Percentiles rank a stretch among this genome's conserved stretches.
Conservation (phyloP, 2,113 vertebrate species). For the Colaptes auratus region DNA sequence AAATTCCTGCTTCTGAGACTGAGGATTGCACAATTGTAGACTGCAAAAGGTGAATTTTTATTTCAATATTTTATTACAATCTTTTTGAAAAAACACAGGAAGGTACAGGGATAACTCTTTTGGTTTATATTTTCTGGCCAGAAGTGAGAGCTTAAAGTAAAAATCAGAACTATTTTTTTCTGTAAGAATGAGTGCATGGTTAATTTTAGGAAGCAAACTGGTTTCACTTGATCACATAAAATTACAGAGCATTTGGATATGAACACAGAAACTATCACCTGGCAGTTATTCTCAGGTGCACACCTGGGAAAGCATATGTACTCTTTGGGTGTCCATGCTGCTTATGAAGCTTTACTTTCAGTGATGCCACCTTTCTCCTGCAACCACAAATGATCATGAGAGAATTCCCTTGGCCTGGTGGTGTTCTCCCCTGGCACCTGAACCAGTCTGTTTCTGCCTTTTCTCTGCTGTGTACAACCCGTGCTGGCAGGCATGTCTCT, state of each 20-base stretch:
- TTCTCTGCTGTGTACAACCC: background rate
- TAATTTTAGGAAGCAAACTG: background rate
- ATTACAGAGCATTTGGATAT: background rate
- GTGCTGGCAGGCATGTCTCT: background rate
- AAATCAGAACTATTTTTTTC: background rate
- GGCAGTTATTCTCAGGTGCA: background rate
- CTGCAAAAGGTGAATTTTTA: background rate
- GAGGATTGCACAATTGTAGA: background rate
- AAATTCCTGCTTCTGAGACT: background rate
- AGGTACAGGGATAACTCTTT: background rate
- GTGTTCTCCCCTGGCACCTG: background rate
- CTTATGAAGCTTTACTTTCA: background rate
- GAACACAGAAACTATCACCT: background rate
- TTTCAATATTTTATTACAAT: background rate
- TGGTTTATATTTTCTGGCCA: background rate
- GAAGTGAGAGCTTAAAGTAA: background rate
- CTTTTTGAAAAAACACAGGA: background rate
- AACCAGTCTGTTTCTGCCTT: background rate
- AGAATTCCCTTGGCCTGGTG: background rate
- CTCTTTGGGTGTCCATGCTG: background rate
- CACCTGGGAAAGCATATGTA: background rate
- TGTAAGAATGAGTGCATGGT: background rate
- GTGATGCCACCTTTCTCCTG: background rate
- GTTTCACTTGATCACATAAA: background rate
- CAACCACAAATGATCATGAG: background rate